Conservation (phyloP, 2,888 invertebrate species). For the Ectropis crepuscularia region DNA sequence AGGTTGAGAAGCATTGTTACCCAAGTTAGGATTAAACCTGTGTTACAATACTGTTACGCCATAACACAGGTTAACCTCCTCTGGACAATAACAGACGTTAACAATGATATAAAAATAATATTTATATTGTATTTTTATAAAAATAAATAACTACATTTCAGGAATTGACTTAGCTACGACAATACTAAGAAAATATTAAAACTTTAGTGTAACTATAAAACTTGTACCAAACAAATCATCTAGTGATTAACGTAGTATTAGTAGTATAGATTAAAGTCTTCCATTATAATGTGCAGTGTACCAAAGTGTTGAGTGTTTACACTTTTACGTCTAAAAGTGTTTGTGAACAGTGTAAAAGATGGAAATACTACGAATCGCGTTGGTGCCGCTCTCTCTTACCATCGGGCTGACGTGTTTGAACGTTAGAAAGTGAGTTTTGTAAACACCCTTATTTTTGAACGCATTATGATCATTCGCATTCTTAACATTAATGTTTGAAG, state of each 20-base stretch:
- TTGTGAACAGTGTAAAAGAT: constrained; percentile 49
- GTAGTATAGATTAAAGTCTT: constrained; percentile 22
- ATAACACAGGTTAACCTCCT: no score
- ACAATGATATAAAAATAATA: no score
- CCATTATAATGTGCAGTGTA: constrained; percentile 17
- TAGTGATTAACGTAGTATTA: constrained; percentile 1
- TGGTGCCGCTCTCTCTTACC: constrained; percentile 69
- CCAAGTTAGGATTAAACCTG: no score
- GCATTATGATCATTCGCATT: no score
- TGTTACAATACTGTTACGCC: no score
- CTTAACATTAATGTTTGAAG: no score
- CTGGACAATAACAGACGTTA: no score
- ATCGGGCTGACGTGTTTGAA: constrained; percentile 50
- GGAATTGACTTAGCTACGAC: not conserved
- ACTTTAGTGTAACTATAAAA: not conserved
- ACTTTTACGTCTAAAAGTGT: constrained; percentile 9
- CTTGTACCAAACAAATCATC: not conserved
- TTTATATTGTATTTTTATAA: no score
- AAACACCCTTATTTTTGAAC: no score
- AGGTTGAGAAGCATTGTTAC: no score
- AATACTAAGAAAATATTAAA: not conserved
- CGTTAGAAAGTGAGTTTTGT: constrained; percentile 47
- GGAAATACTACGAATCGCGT: constrained; percentile 65
- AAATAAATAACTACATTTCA: no score
- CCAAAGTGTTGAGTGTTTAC: constrained; percentile 33